Conservation (phyloP, 2,113 vertebrate genomes). For the Vulpes vulpes region DNA sequence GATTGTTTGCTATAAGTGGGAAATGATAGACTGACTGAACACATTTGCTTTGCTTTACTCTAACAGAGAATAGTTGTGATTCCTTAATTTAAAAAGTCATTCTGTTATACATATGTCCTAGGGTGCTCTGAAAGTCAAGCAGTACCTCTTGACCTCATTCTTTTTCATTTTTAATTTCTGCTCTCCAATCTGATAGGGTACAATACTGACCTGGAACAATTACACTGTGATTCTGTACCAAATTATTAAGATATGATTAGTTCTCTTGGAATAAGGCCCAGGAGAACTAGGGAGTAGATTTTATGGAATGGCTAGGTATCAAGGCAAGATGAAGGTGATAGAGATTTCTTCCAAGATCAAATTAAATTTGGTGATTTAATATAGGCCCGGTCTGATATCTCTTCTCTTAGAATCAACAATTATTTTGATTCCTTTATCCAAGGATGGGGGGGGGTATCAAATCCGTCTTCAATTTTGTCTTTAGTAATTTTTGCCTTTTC, state of each 20-base stretch:
- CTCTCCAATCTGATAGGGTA: conserved; percentile 18
- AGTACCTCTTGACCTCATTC: conserved; percentile 52
- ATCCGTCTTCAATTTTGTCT: background rate
- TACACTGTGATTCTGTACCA: background rate
- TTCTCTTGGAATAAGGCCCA: conserved; percentile 57
- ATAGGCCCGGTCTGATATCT: background rate
- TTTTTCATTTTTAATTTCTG: conserved; percentile 49
- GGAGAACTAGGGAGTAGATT: conserved; percentile 55
- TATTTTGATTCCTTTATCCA: conserved; percentile 64
- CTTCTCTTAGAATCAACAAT: conserved; percentile 11
- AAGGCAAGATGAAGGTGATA: conserved; percentile 34
- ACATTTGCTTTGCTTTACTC: conserved; percentile 67
- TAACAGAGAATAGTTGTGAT: conserved; percentile 29
- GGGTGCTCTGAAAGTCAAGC: conserved; percentile 57
- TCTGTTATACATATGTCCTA: conserved; percentile 28
- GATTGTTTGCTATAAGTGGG: conserved; percentile 63
- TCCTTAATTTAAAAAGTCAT: conserved; percentile 52
- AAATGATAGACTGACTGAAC: conserved; percentile 37
- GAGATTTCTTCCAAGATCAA: conserved; percentile 50
- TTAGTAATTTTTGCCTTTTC: conserved; percentile 34
- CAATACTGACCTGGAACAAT: conserved; percentile 52
- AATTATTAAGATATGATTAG: conserved; percentile 61
- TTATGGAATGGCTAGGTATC: conserved; percentile 41
- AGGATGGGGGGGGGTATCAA: background rate
- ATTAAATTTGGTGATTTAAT: conserved; percentile 44